Evolutionary conservation across 2,888 invertebrate species (phyloP).

Genomic region (Pristionchus entomophagus): DNA sequence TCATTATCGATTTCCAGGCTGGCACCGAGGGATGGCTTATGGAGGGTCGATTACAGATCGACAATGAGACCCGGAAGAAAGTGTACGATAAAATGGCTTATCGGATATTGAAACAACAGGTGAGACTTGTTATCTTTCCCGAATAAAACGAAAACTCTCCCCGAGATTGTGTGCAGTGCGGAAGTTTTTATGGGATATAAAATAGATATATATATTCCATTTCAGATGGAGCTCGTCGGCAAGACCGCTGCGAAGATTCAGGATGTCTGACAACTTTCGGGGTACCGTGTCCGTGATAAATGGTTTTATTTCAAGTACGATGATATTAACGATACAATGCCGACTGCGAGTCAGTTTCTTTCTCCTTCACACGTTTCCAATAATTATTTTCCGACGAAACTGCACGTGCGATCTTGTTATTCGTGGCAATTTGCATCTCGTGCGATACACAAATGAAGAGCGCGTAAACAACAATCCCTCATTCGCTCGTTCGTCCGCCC

Average conservation of each 20-base stretch:
- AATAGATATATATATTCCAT: not conserved
- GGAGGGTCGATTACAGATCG: conserved; percentile 23
- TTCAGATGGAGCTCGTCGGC: not conserved
- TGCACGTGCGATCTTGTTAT: too few species aligned
- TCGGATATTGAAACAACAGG: not conserved
- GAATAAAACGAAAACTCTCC: too few species aligned
- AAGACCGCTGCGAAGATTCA: not conserved
- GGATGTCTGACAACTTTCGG: not conserved
- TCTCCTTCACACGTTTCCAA: too few species aligned
- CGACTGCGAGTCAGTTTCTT: too few species aligned
- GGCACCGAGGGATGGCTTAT: conserved; percentile 1
- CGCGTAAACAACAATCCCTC: too few species aligned
- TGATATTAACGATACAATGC: too few species aligned
- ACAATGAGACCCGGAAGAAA: not conserved
- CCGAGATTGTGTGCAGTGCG: too few species aligned
- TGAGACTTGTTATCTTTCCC: not conserved
- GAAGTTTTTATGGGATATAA: not conserved
- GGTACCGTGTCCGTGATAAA: too few species aligned
- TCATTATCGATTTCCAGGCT: not conserved
- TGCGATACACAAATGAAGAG: too few species aligned
- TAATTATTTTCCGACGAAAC: too few species aligned
- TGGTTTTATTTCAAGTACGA: too few species aligned
- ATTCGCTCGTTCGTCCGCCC: not conserved
- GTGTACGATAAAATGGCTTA: conserved; percentile 12
- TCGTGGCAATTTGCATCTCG: too few species aligned